A percentile compares a stretch with the other conserved stretches of the same genome.
These are phyloP conservation scores for Platyrinchus mystaceus DNA, from an alignment of 2,797 vertebrate genomes.

Conservation along the genomic window DNA sequence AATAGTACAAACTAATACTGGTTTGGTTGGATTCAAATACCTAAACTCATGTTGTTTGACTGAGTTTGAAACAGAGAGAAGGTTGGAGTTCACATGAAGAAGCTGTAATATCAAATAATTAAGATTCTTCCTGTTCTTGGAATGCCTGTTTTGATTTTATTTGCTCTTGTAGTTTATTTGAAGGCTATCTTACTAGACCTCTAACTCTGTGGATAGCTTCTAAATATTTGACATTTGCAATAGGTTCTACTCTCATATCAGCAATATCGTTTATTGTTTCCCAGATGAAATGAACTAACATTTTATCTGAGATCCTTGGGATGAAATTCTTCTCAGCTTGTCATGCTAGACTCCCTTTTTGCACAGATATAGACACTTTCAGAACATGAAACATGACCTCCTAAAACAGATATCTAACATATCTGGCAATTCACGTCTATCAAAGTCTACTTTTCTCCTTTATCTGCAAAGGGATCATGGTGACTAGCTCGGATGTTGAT, in stretches of 20 bases:
- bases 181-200: background rate
- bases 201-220: background rate
- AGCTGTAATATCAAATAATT: background rate
- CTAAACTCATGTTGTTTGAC: background rate
- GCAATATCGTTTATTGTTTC: background rate
- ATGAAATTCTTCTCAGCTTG: background rate
- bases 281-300: background rate
- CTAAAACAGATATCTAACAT: background rate
- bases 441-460: background rate
- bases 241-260: background rate
- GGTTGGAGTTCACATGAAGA: background rate
- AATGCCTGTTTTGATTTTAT: background rate
- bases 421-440: background rate
- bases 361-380: background rate
- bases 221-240: constrained; percentile 17
- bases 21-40: background rate
- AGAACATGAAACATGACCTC: background rate
- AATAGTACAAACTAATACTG: background rate
- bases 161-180: background rate
- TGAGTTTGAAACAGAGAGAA: background rate
- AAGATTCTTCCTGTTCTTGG: background rate
- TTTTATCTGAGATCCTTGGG: background rate
- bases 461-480: background rate
- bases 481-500: background rate
- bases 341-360: background rate